Evolutionary conservation across 2,113 vertebrate genomes (phyloP).

Genomic region (Alaudala cheleensis): DNA sequence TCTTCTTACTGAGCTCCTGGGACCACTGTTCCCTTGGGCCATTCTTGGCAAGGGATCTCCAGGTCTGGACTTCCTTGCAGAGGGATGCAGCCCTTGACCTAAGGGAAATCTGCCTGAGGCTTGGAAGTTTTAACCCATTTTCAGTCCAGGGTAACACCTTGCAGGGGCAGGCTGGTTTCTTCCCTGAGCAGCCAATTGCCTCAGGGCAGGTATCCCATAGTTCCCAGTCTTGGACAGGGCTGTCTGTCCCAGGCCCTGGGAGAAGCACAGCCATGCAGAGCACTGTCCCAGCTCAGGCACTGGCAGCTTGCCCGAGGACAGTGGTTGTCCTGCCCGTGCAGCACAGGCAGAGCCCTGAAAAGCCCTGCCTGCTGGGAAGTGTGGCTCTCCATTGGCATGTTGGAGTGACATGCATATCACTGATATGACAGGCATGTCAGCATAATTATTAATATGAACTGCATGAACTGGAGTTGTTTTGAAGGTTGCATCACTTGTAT

Average conservation of each 20-base stretch:
- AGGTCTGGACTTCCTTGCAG: neutral
- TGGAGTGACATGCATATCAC: neutral
- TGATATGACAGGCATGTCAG: neutral
- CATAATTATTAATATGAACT: neutral
- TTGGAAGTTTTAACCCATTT: neutral
- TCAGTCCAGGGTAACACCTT: neutral
- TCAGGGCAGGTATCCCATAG: fast-evolving
- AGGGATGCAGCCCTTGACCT: neutral
- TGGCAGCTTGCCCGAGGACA: neutral
- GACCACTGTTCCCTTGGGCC: neutral
- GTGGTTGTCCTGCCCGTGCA: neutral
- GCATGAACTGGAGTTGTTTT: neutral
- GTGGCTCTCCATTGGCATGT: neutral
- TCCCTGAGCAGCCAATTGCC: fast-evolving
- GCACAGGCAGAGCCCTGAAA: neutral
- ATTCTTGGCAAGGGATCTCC: neutral
- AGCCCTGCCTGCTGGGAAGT: neutral
- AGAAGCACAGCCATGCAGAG: neutral
- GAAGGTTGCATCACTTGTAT: neutral
- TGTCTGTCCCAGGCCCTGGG: neutral
- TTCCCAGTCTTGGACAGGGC: neutral
- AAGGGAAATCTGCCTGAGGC: neutral
- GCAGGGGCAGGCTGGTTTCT: neutral
- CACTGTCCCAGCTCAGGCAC: neutral
- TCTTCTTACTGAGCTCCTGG: neutral